Evolutionary conservation across 2,888 invertebrate species (phyloP), one percentile per base, ranked within the genome.

Genomic region (Hermaeophaga mercurialis): DNA sequence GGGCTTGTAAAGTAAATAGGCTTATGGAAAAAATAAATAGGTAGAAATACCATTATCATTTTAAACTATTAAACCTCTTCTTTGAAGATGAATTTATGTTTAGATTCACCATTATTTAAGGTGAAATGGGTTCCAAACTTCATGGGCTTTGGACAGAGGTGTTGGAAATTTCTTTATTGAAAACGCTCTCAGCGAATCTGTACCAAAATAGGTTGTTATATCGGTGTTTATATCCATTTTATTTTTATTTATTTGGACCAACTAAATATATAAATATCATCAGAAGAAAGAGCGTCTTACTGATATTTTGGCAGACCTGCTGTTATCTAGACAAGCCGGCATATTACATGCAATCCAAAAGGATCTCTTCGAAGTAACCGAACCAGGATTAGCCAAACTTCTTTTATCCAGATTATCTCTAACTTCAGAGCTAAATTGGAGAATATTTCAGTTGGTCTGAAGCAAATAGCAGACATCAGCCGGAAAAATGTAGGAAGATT

Each of bases 51-150:
- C n/a, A n/a, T n/a, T n/a, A n/a, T n/a, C n/a, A n/a, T n/a, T n/a
- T n/a, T n/a, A n/a, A n/a, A n/a, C n/a, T n/a, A n/a, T n/a, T n/a
- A n/a, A n/a, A n/a, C n/a, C n/a, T n/a, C n/a, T n/a, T n/a, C n/a
- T n/a, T n/a, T n/a, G n/a, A n/a, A n/a, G n/a, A n/a, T n/a, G n/a
- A n/a, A n/a, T n/a, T n/a, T n/a, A n/a, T n/a, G n/a, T n/a, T n/a
- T n/a, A n/a, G n/a, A n/a, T n/a, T n/a, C n/a, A n/a, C n/a, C n/a
- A n/a, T n/a, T n/a, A n/a, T n/a, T n/a, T n/a, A n/a, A 0, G 91
- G 99, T 9, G 99, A 99, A 36, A 99, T 99, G 99, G 96, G 98
- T 74, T 94, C 96, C 0, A 99, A 99, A 82, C 98, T 0, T 90
- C 93, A 0, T 97, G 95, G 93, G 98, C 98, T 0, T 81, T 99